Evolutionary conservation across 2,113 vertebrate species (phyloP), one percentile per base, ranked within the genome.

Genomic region (Perca flavescens): DNA sequence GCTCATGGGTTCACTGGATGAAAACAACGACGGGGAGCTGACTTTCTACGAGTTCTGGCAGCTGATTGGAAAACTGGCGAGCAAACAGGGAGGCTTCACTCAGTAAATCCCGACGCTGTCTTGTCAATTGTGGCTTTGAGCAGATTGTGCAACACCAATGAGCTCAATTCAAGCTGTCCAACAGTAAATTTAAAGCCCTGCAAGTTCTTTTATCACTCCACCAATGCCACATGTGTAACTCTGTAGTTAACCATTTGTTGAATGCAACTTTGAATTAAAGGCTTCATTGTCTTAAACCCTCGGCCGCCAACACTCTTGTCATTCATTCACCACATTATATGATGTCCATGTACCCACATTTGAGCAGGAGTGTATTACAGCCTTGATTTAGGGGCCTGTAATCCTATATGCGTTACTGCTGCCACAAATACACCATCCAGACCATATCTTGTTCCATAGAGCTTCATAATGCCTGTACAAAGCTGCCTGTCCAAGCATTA

Each of bases 21-120:
- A 93, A 7, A 92, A 96, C 88, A 90, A 94, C 70, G 94, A 96
- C 14, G 94, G 94, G 21, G 94, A 96, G 85, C 93, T 96, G 89
- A 96, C 94, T 1, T 96, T 96, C 89, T 47, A 71, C 6, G 95
- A 96, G 87, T 96, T 96, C 91, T 96, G 95, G 95, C 87, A 95
- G 86, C 94, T 96, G 85, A 92, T 96, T 46, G 95, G 95, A 47
- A 94, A 88, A 11, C 90, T 96, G 74, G 95, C 94, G 0, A 75
- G 84, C 86, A 88, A 94, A 53, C 91, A 95, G 58, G 94, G 90
- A 6, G 94, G 95, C 47, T 94, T 95, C 83, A 74, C 62, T 73
- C 83, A 93, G 77, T 91, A 88, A 80, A 53, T 64, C 25, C 46
- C 10, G 6, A 10, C 8, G 3, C 77, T 67, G 12, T 16, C 67